Evolutionary conservation across 2,113 vertebrate genomes (phyloP), one percentile per base, ranked within the genome.

Genomic region (Entomyzon cyanotis): DNA sequence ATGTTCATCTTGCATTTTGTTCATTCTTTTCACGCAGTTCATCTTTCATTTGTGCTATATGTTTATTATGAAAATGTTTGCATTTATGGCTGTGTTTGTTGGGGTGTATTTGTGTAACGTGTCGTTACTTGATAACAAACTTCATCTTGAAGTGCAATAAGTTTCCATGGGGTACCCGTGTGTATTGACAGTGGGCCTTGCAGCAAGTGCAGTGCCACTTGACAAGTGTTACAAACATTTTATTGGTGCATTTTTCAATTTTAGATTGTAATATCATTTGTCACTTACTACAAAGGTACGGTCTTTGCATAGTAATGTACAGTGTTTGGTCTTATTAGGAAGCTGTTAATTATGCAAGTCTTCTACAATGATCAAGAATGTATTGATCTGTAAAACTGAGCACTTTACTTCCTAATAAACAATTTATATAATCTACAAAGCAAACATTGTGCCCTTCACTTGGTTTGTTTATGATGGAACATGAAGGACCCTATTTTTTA

Each of bases 81-180:
- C 56, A 15, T 93, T 94, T 22, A 10, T 79, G 56, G 87, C 75
- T 76, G 47, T 80, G 52, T 83, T 50, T 94, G 64, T 89, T 80
- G 74, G 52, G 42, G 24, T 52, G 1, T 93, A 84, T 96, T 82
- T 96, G 76, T 97, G 95, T 97, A 97, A 87, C 46, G 37, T 95
- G 96, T 97, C 74, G 81, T 97, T 97, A 97, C 96, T 92, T 93
- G 55, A 79, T 97, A 99, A 99, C 99, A 99, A 99, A 99, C 99
- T 99, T 99, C 99, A 91, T 98, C 98, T 99, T 98, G 99, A 99
- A 99, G 99, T 99, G 99, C 99, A 98, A 37, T 90, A 95, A 97
- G 95, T 97, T 89, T 98, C 98, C 98, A 98, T 98, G 98, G 98
- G 97, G 96, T 98, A 98, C 98, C 98, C 97, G 85, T 98, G 98